phyloP scores from a whole-genome alignment of 1,140 invertebrate species.

The Prorops nasuta region DNA sequence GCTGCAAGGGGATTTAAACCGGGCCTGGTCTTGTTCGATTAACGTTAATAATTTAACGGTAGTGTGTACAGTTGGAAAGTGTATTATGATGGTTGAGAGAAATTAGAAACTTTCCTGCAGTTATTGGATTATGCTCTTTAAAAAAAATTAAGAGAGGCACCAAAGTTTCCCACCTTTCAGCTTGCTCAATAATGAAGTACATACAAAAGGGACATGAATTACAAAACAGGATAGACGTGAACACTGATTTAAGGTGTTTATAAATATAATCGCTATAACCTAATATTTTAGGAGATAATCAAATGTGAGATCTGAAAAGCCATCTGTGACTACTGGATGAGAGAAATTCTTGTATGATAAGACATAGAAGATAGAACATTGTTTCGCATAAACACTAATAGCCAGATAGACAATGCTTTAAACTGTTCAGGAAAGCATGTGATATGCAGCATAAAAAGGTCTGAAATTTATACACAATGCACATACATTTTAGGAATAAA shows the following conservation, averaged over 20 bases:
- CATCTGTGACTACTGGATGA: not conserved
- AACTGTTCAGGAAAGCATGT: conserved; percentile 5
- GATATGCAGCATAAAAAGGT: not conserved
- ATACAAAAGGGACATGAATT: not conserved
- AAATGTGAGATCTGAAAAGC: not conserved
- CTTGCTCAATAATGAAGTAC: no score
- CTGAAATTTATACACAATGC: not conserved
- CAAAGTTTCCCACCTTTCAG: no score
- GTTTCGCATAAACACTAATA: conserved; percentile 17
- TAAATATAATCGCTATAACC: not conserved
- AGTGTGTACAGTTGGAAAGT: no score
- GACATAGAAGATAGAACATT: conserved; percentile 15
- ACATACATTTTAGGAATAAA: not conserved
- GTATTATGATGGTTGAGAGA: no score
- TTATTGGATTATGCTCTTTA: no score
- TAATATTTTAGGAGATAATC: not conserved
- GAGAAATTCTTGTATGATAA: conserved; percentile 1
- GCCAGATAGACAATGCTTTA: conserved; percentile 12
- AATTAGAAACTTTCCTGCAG: no score
- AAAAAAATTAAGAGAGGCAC: no score
- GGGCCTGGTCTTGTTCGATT: no score
- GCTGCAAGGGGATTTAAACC: no score
- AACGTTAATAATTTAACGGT: no score
- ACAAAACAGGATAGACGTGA: not conserved
- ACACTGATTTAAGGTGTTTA: not conserved